Percentiles rank a stretch among this genome's conserved stretches.
These are phyloP conservation scores for Hemistola chrysoprasaria DNA, from an alignment of 2,888 invertebrate species.

Conservation along the genomic window DNA sequence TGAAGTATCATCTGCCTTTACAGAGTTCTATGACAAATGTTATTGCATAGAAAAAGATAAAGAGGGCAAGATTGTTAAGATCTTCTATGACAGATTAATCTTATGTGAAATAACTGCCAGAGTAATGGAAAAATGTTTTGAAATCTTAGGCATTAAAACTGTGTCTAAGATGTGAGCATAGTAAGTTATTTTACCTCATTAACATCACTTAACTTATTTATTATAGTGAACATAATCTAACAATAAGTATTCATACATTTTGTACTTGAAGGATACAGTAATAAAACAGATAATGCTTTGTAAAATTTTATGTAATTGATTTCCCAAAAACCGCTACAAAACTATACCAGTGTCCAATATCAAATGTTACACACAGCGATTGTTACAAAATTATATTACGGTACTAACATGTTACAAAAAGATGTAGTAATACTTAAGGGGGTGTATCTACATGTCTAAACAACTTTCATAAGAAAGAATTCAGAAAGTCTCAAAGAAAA, in stretches of 20 bases:
- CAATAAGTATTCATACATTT: conserved; percentile 2
- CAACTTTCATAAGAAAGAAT: too few species aligned
- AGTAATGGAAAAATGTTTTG: conserved; percentile 93
- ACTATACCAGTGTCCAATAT: conserved; percentile 72
- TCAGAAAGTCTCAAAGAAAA: too few species aligned
- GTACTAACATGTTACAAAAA: too few species aligned
- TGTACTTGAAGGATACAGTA: conserved; percentile 17
- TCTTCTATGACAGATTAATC: conserved; percentile 93
- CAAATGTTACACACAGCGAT: conserved; percentile 60
- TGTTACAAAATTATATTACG: conserved; percentile 43
- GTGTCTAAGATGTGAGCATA: conserved; percentile 92
- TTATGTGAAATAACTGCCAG: conserved; percentile 96
- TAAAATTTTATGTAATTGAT: conserved; percentile 69
- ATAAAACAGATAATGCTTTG: conserved; percentile 43
- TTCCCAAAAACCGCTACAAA: conserved; percentile 80
- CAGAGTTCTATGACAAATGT: conserved; percentile 98
- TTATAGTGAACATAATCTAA: conserved; percentile 7
- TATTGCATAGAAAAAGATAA: conserved; percentile 98
- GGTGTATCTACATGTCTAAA: too few species aligned
- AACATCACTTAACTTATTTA: conserved; percentile 4
- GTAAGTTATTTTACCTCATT: background rate
- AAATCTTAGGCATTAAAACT: conserved; percentile 95
- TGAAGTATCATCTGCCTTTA: conserved; percentile 95
- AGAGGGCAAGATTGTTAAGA: conserved; percentile 89
- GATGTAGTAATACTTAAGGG: too few species aligned